phyloP scores from a whole-genome alignment of 2,888 invertebrate genomes.

The Trissoscelio sp. region DNA sequence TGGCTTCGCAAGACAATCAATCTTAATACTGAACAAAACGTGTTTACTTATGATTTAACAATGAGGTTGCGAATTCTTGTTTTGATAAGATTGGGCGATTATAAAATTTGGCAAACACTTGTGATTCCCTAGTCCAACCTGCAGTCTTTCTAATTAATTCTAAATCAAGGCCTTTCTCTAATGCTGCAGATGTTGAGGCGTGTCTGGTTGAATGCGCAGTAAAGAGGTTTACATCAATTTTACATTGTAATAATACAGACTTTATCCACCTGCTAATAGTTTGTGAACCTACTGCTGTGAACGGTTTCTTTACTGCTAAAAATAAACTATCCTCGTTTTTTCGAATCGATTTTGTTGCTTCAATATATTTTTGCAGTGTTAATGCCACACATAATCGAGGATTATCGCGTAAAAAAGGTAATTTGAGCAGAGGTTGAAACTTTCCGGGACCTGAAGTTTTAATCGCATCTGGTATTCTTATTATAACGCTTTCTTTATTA shows the following conservation, averaged over 20 bases:
- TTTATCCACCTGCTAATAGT: constrained; percentile 34
- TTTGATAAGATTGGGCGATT: constrained; percentile 23
- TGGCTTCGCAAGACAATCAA: background rate
- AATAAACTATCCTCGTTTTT: constrained; percentile 14
- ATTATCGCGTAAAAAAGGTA: constrained; percentile 18
- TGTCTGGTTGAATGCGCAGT: constrained; percentile 16
- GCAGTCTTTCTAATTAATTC: constrained; percentile 28
- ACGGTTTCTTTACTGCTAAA: constrained; percentile 26
- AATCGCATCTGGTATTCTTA: background rate
- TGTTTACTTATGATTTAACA: constrained; percentile 18
- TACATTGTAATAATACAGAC: constrained; percentile 13
- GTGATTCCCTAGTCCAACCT: constrained; percentile 9
- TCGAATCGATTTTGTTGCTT: background rate
- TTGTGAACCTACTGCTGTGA: constrained; percentile 6
- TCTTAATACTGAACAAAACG: no score
- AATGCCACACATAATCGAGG: constrained; percentile 6
- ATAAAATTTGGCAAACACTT: constrained; percentile 19
- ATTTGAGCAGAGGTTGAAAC: constrained; percentile 3
- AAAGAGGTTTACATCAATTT: background rate
- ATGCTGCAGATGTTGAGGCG: constrained; percentile 23
- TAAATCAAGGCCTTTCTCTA: constrained; percentile 5
- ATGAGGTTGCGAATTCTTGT: constrained; percentile 8
- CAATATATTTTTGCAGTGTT: constrained; percentile 12
- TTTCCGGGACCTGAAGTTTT: constrained; percentile 7
- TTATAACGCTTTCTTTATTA: background rate